Conservation (phyloP, 53 echinoderm and acorn worm species). For the Holothuria leucospilota region DNA sequence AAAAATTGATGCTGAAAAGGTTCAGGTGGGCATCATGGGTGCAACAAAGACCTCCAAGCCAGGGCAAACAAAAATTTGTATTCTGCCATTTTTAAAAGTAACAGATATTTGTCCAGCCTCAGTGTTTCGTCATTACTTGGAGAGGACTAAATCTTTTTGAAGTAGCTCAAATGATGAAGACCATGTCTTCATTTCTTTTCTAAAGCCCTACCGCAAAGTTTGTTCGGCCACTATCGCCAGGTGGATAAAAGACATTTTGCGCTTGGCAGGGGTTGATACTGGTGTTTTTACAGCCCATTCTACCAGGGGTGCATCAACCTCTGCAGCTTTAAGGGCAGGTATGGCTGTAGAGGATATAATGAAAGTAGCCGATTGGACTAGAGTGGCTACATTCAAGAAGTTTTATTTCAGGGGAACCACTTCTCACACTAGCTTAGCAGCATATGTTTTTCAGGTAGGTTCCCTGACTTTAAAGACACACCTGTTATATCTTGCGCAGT, state of each 20-base stretch:
- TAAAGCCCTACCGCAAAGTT: too few species aligned
- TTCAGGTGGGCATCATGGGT: conserved; percentile 5
- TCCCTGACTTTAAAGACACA: not conserved
- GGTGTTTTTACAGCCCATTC: too few species aligned
- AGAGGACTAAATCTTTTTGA: not conserved
- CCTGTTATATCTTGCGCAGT: conserved; percentile 43
- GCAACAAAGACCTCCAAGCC: conserved; percentile 21
- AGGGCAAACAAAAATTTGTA: not conserved
- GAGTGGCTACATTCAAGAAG: conserved; percentile 35
- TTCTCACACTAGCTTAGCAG: not conserved
- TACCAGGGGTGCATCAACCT: not conserved
- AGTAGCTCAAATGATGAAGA: not conserved
- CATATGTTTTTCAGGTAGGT: not conserved
- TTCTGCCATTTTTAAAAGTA: not conserved
- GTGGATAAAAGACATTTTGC: too few species aligned
- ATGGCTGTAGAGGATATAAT: conserved; percentile 42
- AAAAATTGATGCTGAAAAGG: not conserved
- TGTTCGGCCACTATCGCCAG: too few species aligned
- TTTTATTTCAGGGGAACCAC: not conserved
- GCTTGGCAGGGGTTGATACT: too few species aligned
- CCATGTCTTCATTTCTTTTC: not conserved
- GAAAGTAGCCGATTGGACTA: conserved; percentile 40
- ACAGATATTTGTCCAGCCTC: not conserved
- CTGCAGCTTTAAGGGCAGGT: conserved; percentile 38
- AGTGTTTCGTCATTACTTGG: not conserved